Percentiles rank a stretch among this genome's conserved stretches.
Conservation (phyloP, 2,888 invertebrate genomes). For the Copidosoma aretas region DNA sequence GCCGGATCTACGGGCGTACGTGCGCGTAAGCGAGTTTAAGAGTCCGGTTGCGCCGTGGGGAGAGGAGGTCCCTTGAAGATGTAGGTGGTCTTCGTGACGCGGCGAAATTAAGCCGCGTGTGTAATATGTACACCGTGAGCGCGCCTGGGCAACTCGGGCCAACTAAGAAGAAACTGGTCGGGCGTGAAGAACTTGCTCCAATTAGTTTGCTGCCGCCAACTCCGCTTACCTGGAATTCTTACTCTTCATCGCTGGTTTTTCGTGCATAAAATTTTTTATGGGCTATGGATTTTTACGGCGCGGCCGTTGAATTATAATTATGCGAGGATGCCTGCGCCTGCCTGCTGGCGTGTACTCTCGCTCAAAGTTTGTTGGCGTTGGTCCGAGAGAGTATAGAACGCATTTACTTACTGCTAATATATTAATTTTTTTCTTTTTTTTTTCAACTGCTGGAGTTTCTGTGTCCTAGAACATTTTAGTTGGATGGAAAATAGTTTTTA, state of each 20-base stretch:
- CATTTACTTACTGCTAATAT: too few relatives aligned
- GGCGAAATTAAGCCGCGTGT: slow-evolving; percentile 20
- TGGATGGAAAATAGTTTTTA: too few relatives aligned
- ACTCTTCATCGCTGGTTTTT: slow-evolving; percentile 28
- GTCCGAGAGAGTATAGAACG: too few relatives aligned
- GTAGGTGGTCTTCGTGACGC: slow-evolving; percentile 11
- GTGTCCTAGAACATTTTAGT: too few relatives aligned
- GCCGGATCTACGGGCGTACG: slow-evolving; percentile 50
- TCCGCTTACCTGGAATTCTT: slow-evolving; percentile 5
- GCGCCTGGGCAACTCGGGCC: not conserved
- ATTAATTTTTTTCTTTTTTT: too few relatives aligned
- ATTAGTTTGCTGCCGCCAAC: not conserved
- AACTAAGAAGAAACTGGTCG: not conserved
- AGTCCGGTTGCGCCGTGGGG: too few relatives aligned
- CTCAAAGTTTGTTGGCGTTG: slow-evolving; percentile 18
- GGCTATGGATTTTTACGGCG: slow-evolving; percentile 38
- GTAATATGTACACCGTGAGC: too few relatives aligned
- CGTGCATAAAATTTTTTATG: slow-evolving; percentile 33
- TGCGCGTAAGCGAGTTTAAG: slow-evolving; percentile 12
- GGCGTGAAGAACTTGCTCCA: not conserved
- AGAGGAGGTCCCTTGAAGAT: not conserved
- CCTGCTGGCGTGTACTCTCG: not conserved
- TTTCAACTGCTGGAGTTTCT: too few relatives aligned
- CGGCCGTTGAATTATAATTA: slow-evolving; percentile 38
- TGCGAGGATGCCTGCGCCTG: not conserved